Conservation (phyloP, 2,113 vertebrate species). For the Microtus richardsoni region DNA sequence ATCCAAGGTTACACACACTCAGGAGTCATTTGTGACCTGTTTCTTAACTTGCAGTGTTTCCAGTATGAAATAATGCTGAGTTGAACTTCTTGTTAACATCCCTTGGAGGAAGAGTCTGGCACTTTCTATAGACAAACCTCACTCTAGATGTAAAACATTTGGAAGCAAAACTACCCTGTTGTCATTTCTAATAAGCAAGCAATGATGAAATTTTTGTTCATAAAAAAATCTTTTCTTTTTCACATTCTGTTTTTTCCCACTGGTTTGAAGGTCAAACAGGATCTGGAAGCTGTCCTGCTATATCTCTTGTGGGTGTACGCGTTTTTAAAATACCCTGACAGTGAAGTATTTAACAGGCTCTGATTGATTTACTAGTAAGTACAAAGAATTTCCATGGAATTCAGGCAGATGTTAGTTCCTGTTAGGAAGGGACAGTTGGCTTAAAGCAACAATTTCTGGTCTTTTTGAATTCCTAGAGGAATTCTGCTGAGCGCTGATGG, state of each 20-base stretch:
- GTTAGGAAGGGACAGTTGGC: slow-evolving; percentile 52
- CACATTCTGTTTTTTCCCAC: background rate
- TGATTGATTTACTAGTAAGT: slow-evolving; percentile 52
- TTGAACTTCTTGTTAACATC: background rate
- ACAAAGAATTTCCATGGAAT: slow-evolving; percentile 56
- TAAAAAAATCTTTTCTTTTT: slow-evolving; percentile 13
- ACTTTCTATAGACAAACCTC: background rate
- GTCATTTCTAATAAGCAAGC: background rate
- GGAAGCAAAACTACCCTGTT: background rate
- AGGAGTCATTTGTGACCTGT: background rate
- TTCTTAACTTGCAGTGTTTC: slow-evolving; percentile 37
- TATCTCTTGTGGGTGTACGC: slow-evolving; percentile 8
- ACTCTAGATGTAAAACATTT: background rate
- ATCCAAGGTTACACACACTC: background rate
- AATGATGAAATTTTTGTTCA: background rate
- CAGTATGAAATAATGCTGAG: background rate
- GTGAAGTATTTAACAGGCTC: background rate
- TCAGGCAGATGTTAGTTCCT: slow-evolving; percentile 30
- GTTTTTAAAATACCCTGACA: slow-evolving; percentile 36
- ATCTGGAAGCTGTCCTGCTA: background rate
- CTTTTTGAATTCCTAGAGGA: slow-evolving; percentile 47
- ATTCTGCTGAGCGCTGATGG: slow-evolving; percentile 58
- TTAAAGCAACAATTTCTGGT: slow-evolving; percentile 52
- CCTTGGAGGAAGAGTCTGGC: background rate
- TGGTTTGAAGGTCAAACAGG: slow-evolving; percentile 5